Evolutionary conservation across 2,797 vertebrate species (phyloP).

Genomic region (Gymnoscopelus microlampas): DNA sequence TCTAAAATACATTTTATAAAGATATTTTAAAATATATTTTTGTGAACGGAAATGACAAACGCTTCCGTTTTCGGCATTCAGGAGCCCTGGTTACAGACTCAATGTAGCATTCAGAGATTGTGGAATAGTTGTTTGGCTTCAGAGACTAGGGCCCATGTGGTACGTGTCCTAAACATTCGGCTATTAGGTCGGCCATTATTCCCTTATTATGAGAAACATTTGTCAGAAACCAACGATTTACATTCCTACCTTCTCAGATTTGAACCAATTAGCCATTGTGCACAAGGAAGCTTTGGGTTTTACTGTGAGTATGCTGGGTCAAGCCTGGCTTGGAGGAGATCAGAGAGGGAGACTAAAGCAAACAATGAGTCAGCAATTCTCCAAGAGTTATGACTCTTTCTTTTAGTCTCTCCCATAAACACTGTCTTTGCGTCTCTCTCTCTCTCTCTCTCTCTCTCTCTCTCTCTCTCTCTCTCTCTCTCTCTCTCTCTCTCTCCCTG

Average conservation of each 20-base stretch:
- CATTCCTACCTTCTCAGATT: neutral
- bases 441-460: neutral
- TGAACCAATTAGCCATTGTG: neutral
- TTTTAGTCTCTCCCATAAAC: too few relatives aligned
- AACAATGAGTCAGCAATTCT: constrained; percentile 5
- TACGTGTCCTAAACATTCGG: too few relatives aligned
- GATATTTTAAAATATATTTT: too few relatives aligned
- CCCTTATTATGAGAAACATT: neutral
- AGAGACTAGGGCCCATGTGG: too few relatives aligned
- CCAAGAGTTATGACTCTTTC: too few relatives aligned
- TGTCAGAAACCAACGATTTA: neutral
- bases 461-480: neutral
- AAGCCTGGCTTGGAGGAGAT: neutral
- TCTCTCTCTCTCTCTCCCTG: neutral
- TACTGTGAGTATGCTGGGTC: neutral
- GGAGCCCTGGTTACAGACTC: too few relatives aligned
- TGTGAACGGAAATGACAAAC: too few relatives aligned
- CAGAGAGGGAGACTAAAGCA: neutral
- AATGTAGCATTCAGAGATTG: too few relatives aligned
- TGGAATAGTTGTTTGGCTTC: too few relatives aligned
- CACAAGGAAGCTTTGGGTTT: neutral
- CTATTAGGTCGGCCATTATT: too few relatives aligned
- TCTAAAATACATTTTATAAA: too few relatives aligned
- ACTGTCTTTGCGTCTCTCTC: neutral
- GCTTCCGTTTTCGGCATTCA: too few relatives aligned